Percentiles rank a stretch among this genome's conserved stretches.
phyloP scores from a whole-genome alignment of 2,888 invertebrate species.

The Drosophila subquinaria region DNA sequence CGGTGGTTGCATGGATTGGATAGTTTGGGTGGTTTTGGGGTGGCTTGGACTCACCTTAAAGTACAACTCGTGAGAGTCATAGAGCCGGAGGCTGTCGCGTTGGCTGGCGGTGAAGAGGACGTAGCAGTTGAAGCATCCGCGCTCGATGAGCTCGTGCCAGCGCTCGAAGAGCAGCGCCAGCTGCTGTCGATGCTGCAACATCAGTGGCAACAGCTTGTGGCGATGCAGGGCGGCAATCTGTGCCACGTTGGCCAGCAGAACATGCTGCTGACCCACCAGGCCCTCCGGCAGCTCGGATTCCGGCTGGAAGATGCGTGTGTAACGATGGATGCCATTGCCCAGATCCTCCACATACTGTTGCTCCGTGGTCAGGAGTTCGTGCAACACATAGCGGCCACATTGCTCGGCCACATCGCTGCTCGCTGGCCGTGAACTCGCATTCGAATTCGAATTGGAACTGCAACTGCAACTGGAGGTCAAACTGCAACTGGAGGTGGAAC shows the following conservation, averaged over 20 bases:
- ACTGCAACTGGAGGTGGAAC: not conserved
- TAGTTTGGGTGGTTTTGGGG: no score
- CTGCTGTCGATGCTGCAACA: conserved; percentile 41
- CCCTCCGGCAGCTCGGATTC: conserved; percentile 22
- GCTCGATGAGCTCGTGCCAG: conserved; percentile 40
- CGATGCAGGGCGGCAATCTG: conserved; percentile 46
- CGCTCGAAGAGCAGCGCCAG: conserved; percentile 33
- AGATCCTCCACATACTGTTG: conserved; percentile 51
- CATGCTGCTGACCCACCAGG: conserved; percentile 25
- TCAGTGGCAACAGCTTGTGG: conserved; percentile 37
- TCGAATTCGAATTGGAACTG: not conserved
- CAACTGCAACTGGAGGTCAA: not conserved
- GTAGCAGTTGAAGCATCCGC: conserved; percentile 43
- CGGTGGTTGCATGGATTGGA: no score
- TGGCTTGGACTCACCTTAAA: conserved; percentile 39
- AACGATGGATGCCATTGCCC: conserved; percentile 24
- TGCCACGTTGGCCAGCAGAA: conserved; percentile 35
- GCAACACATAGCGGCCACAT: conserved; percentile 29
- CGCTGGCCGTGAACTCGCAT: not conserved
- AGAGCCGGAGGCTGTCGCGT: conserved; percentile 33
- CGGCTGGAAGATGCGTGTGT: conserved; percentile 26
- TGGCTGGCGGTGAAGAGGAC: conserved; percentile 40
- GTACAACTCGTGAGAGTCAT: conserved; percentile 27
- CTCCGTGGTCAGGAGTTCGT: conserved; percentile 49
- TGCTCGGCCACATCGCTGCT: conserved; percentile 26